Percentiles rank a stretch among this genome's conserved stretches.
Conservation (phyloP, 2,888 invertebrate species). For the Heteromyza rotundicornis region DNA sequence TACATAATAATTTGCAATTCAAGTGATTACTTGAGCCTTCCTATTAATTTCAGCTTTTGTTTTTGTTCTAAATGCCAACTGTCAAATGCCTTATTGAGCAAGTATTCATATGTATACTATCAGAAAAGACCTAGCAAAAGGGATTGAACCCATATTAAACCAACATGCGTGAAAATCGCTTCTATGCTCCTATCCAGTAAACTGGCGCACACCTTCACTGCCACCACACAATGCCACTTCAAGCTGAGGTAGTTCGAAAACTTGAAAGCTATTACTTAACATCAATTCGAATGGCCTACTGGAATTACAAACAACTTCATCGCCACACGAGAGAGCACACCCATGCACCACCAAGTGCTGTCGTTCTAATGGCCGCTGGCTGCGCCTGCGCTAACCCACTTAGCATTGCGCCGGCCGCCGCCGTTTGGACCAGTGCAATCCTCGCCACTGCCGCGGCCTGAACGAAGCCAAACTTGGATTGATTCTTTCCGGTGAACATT, state of each 20-base stretch:
- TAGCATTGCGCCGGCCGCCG: not conserved
- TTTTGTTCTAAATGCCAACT: too few relatives aligned
- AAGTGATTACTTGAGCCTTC: too few relatives aligned
- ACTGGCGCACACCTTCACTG: too few relatives aligned
- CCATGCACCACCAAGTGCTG: not conserved
- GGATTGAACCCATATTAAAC: too few relatives aligned
- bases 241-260: not conserved
- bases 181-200: too few relatives aligned
- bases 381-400: not conserved
- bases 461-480: conserved; percentile 37
- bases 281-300: conserved; percentile 42
- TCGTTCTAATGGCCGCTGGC: not conserved
- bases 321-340: conserved; percentile 18
- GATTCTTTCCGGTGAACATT: conserved; percentile 44
- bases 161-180: too few relatives aligned
- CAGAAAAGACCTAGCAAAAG: too few relatives aligned
- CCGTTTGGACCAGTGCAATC: not conserved
- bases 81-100: too few relatives aligned
- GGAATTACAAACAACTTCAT: conserved; percentile 49
- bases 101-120: too few relatives aligned
- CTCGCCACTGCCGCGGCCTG: not conserved
- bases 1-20: too few relatives aligned
- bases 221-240: too few relatives aligned
- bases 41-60: too few relatives aligned
- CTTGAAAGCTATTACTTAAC: conserved; percentile 42